Conservation (phyloP, 2,113 vertebrate genomes). For the Trachemys scripta region DNA sequence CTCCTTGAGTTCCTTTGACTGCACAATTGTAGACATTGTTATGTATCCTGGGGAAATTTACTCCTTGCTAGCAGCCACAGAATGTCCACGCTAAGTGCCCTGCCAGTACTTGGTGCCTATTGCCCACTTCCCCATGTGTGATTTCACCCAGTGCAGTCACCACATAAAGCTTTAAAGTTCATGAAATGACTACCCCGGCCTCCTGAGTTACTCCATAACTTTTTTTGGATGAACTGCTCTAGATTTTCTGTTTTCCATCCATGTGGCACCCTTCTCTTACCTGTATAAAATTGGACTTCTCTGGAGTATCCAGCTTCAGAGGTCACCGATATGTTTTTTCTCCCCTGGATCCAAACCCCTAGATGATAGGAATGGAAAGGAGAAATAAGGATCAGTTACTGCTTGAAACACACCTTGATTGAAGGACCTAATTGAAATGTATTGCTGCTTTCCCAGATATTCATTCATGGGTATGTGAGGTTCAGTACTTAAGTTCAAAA, state of each 20-base stretch:
- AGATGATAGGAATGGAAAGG: background rate
- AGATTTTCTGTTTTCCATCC: background rate
- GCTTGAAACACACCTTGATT: background rate
- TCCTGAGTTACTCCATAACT: background rate
- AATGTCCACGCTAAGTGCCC: rapidly evolving
- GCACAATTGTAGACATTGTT: background rate
- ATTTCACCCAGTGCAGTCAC: background rate
- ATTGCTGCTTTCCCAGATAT: background rate
- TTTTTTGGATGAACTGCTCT: background rate
- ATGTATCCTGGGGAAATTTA: rapidly evolving
- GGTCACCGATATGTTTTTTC: background rate
- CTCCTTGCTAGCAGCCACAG: background rate
- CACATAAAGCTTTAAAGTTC: background rate
- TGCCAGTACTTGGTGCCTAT: rapidly evolving
- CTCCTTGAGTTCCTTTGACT: rapidly evolving
- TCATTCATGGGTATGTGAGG: background rate
- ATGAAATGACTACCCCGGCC: background rate
- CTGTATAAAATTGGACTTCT: background rate
- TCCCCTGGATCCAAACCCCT: background rate
- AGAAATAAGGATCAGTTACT: background rate
- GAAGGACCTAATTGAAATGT: background rate
- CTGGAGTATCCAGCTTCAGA: background rate
- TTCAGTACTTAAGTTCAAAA: background rate
- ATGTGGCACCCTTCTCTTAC: background rate
- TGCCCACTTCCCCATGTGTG: background rate